Conservation (phyloP, 2,888 invertebrate genomes). For the Helleia helle region DNA sequence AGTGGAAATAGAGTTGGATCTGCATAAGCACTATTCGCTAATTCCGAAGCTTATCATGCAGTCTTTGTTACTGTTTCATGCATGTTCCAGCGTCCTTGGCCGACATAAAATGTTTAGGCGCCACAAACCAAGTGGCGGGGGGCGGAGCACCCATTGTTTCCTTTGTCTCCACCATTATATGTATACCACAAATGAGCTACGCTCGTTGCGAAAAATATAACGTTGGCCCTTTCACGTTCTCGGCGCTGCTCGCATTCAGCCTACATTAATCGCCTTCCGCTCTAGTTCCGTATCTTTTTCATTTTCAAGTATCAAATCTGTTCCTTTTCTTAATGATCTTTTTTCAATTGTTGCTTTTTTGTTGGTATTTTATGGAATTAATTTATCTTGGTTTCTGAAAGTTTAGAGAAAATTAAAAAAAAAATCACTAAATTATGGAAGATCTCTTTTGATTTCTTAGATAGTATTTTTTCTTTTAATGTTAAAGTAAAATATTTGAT, state of each 20-base stretch:
- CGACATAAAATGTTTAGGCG: conserved; percentile 58
- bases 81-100: conserved; percentile 36
- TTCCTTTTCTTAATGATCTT: neutral
- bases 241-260: conserved; percentile 15
- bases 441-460: too few relatives aligned
- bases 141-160: conserved; percentile 51
- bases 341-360: neutral
- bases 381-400: too few relatives aligned
- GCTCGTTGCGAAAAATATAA: conserved; percentile 16
- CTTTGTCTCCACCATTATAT: conserved; percentile 28
- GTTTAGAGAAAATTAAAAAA: too few relatives aligned
- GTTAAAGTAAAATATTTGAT: too few relatives aligned
- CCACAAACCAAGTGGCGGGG: conserved; percentile 34
- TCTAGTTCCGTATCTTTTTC: conserved; percentile 13
- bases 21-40: conserved; percentile 15
- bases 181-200: conserved; percentile 22
- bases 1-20: conserved; percentile 9
- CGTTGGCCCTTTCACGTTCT: conserved; percentile 17
- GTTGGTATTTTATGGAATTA: too few relatives aligned
- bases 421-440: too few relatives aligned
- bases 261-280: conserved; percentile 17
- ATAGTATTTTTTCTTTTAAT: too few relatives aligned
- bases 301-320: conserved; percentile 4
- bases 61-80: conserved; percentile 16
- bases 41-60: conserved; percentile 18